phyloP scores from a whole-genome alignment of 2,888 invertebrate genomes.

The Drosophila colorata region DNA sequence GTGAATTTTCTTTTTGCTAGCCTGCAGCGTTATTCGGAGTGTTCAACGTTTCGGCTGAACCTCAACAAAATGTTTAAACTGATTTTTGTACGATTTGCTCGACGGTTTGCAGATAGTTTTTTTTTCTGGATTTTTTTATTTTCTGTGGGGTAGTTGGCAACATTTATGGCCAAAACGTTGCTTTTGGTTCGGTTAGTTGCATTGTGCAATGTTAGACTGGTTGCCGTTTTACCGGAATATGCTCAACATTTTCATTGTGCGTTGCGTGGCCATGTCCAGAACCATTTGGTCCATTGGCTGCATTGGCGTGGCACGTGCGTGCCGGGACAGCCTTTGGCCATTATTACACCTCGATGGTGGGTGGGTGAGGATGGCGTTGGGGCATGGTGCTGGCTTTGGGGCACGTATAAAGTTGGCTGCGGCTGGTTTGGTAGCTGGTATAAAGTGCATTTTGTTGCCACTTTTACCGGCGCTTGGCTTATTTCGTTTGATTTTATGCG shows the following conservation, averaged over 20 bases:
- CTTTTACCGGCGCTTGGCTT: constrained; percentile 70
- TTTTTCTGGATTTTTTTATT: constrained; percentile 9
- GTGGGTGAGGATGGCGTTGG: neutral
- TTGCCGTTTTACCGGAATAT: constrained; percentile 37
- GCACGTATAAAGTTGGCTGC: constrained; percentile 50
- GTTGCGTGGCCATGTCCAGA: constrained; percentile 26
- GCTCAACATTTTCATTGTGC: constrained; percentile 63
- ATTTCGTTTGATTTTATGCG: constrained; percentile 82
- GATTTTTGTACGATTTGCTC: constrained; percentile 74
- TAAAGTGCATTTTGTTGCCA: constrained; percentile 81
- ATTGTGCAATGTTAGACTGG: constrained; percentile 18
- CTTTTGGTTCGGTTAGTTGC: constrained; percentile 55
- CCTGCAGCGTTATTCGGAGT: constrained; percentile 46
- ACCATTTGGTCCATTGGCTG: constrained; percentile 49
- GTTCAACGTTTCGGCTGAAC: constrained; percentile 52
- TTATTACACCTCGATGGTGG: constrained; percentile 72
- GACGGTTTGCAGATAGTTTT: constrained; percentile 39
- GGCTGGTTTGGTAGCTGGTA: constrained; percentile 55
- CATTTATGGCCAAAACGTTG: constrained; percentile 71
- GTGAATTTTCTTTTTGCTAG: constrained; percentile 1
- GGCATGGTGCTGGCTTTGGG: constrained; percentile 28
- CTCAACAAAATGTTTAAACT: constrained; percentile 74
- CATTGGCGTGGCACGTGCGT: constrained; percentile 68
- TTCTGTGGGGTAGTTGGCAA: constrained; percentile 44
- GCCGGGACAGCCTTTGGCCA: constrained; percentile 71